phyloP scores from a whole-genome alignment of 2,888 invertebrate species.

The Idaea aversata region DNA sequence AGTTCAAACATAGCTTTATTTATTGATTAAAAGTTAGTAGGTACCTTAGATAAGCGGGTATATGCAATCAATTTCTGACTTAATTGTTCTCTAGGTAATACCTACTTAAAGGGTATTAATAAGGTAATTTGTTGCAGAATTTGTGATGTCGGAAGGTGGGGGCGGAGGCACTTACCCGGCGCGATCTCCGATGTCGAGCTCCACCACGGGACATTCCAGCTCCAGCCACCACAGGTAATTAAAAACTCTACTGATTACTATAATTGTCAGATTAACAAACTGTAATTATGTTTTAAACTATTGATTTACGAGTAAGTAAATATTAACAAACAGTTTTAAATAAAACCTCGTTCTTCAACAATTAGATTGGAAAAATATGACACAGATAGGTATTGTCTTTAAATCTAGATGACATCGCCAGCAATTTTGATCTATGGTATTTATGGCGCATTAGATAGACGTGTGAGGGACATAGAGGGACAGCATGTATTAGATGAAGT shows the following conservation, averaged over 20 bases:
- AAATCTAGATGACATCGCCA: too few relatives aligned
- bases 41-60: not conserved
- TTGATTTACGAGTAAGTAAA: too few relatives aligned
- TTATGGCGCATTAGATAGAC: too few relatives aligned
- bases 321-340: too few relatives aligned
- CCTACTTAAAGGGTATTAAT: too few relatives aligned
- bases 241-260: not conserved
- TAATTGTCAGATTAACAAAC: not conserved
- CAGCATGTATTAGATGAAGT: too few relatives aligned
- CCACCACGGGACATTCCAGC: slow-evolving; percentile 73
- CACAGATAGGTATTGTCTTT: too few relatives aligned
- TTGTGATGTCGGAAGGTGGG: slow-evolving; percentile 69
- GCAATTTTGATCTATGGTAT: too few relatives aligned
- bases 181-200: slow-evolving; percentile 71
- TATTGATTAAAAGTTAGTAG: not conserved
- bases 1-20: not conserved
- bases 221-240: slow-evolving; percentile 74
- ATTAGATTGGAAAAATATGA: too few relatives aligned
- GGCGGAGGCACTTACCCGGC: slow-evolving; percentile 59
- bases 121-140: slow-evolving; percentile 58
- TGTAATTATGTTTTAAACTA: not conserved
- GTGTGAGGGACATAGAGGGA: too few relatives aligned
- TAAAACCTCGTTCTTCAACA: too few relatives aligned
- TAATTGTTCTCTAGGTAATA: not conserved
- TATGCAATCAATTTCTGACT: not conserved